Conservation (phyloP, 2,113 vertebrate species). For the Plecotus auritus region DNA sequence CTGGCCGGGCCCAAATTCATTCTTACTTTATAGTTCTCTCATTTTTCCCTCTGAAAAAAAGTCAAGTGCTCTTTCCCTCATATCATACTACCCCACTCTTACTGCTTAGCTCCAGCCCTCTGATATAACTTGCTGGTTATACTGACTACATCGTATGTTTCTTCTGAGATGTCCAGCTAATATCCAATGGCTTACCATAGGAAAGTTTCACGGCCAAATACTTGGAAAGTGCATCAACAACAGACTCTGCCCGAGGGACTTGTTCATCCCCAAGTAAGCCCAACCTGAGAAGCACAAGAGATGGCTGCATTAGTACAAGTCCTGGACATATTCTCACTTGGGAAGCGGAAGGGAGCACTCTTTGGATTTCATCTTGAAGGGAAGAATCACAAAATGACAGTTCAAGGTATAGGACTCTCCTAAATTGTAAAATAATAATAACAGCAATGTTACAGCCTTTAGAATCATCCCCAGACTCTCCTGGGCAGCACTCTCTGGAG, state of each 20-base stretch:
- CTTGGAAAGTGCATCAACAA: constrained; percentile 89
- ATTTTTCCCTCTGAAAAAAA: neutral
- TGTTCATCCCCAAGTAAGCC: constrained; percentile 89
- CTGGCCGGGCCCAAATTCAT: no score
- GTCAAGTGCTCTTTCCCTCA: neutral
- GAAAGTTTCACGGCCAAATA: constrained; percentile 91
- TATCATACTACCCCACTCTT: neutral
- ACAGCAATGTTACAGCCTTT: neutral
- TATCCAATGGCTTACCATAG: constrained; percentile 83
- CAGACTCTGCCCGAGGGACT: constrained; percentile 87
- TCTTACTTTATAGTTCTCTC: neutral
- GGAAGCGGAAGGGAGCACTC: neutral
- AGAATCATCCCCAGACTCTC: neutral
- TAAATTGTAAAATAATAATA: neutral
- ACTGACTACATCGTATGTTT: neutral
- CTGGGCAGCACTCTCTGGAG: neutral
- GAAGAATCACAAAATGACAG: neutral
- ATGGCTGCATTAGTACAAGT: neutral
- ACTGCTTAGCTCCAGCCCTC: neutral
- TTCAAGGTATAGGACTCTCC: neutral
- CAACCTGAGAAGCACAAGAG: constrained; percentile 83
- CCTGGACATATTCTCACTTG: neutral
- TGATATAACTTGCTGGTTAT: neutral
- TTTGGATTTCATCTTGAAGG: neutral
- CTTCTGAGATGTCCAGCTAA: neutral